Evolutionary conservation across 2,113 vertebrate genomes (phyloP), one percentile per base, ranked within the genome.

Genomic region (Crotalus viridis): DNA sequence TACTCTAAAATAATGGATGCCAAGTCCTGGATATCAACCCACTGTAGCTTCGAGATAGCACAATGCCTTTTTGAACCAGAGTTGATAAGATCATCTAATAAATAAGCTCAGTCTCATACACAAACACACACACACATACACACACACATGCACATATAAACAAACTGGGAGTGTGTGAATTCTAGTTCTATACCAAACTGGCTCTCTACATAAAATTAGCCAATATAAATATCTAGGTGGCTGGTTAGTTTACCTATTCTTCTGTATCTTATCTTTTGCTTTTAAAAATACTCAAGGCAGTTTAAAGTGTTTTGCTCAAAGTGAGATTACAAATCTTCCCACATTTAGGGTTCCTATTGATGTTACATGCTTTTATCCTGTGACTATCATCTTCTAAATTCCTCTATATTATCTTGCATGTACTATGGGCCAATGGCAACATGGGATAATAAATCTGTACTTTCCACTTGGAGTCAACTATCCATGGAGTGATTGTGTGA

Each of bases 61-160:
- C 57, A 94, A 9, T 87, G 88, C 81, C 91, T 94, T 93, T 48
- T 94, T 95, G 92, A 57, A 93, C 54, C 0, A 0, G 2, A 92
- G n/a, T 69, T 93, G 91, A 92, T 93, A 96, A 94, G 92, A 52
- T 48, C 39, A 57, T 48, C 46, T 86, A 57, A 10, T 46, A 92
- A 87, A 64, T 12, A 96, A 52, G 54, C 2, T 39, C 39, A 39
- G 39, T 39, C 39, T 39, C 39, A 52, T 9, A 52, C 52, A 52
- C 52, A 52, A 2, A 52, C 52, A 52, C 52, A 52, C 52, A 52
- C 48, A 48, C 7, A 6, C 7, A 48, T 39, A 1, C 1, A 52
- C 48, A 48, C 7, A 7, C 7, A 48, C 48, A 48, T 9, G 7
- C 7, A 48, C 48, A 48, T 48, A 48, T 48, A 48, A 48, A 48